Evolutionary conservation across 2,113 vertebrate genomes (phyloP).

Genomic region (Cygnus buccinator): DNA sequence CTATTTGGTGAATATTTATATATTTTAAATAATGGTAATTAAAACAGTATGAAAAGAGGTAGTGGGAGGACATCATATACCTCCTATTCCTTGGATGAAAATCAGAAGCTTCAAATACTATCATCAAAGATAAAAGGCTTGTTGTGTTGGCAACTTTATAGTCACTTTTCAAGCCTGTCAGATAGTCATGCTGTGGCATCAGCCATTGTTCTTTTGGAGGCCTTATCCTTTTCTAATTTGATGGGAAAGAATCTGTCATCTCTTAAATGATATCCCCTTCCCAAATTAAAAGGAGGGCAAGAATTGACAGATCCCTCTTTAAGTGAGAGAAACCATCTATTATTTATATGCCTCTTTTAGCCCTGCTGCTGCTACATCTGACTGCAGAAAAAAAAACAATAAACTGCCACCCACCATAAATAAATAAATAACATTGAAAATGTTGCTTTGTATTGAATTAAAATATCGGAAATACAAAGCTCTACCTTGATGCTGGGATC

Average conservation of each 20-base stretch:
- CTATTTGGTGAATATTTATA: slow-evolving; percentile 35
- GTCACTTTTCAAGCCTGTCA: slow-evolving; percentile 55
- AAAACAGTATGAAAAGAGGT: slow-evolving; percentile 29
- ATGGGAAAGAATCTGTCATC: slow-evolving; percentile 39
- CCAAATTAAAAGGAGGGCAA: slow-evolving; percentile 61
- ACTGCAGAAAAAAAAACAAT: slow-evolving; percentile 47
- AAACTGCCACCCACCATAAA: slow-evolving; percentile 28
- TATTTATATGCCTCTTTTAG: slow-evolving; percentile 53
- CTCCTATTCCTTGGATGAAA: slow-evolving; percentile 56
- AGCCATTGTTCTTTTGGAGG: slow-evolving; percentile 60
- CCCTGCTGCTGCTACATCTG: slow-evolving; percentile 34
- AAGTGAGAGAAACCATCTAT: slow-evolving; percentile 51
- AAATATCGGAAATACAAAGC: slow-evolving; percentile 67
- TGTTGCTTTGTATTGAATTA: slow-evolving; percentile 56
- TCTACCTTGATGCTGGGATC: slow-evolving; percentile 75
- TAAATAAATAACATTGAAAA: background rate
- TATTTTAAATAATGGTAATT: slow-evolving; percentile 54
- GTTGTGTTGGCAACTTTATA: slow-evolving; percentile 57
- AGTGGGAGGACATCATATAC: background rate
- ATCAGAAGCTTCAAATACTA: slow-evolving; percentile 58
- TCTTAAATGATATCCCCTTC: slow-evolving; percentile 31
- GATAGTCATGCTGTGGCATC: slow-evolving; percentile 54
- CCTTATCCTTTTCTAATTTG: slow-evolving; percentile 30
- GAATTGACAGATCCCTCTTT: slow-evolving; percentile 53
- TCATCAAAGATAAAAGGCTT: slow-evolving; percentile 61